Evolutionary conservation across 1,140 invertebrate genomes (phyloP), one percentile per base, ranked within the genome.

Genomic region (Penaeus vannamei): DNA sequence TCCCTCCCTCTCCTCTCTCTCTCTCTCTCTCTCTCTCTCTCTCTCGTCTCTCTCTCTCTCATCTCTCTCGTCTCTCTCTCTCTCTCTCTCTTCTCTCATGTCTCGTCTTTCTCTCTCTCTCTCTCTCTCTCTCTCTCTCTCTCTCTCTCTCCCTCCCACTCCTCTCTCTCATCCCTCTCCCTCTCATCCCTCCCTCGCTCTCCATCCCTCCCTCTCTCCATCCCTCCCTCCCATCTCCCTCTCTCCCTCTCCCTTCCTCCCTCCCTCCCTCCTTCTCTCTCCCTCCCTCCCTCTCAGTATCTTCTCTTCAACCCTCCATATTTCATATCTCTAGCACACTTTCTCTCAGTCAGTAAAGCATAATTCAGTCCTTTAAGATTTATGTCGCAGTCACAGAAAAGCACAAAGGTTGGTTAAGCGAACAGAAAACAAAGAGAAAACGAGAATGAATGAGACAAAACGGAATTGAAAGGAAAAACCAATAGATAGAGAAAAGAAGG

Each of bases 21-120:
- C 62, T n/a, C 62, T 64, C 62, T n/a, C 62, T 64, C n/a, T 64
- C 62, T 64, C n/a, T n/a, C 62, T 64, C 32, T 79, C 76, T 79
- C 76, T 79, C 76, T 79, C 32, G n/a, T n/a, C 29, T n/a, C 29
- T n/a, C 29, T n/a, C 46, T n/a, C 46, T n/a, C 46, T n/a, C 46
- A 22, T 29, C 72, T 29, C 64, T 5, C 64, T 5, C 66, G 26
- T 76, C 72, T 23, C 26, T 77, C 72, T 77, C 26, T 29, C 72
- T 77, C 32, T 23, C 32, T 79, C 14, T 36, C 8, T 36, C 76
- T 36, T 32, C n/a, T 2, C 14, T 0, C 17, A 4, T 32, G 2
- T 69, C 14, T 32, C 76, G 10, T 23, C 42, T 36, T 23, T 36
- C 32, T 79, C 76, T 79, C 76, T 79, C 76, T 79, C 32, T n/a